Percentiles rank a stretch among this genome's conserved stretches.
Conservation (phyloP, 92 coral and sea anemone genomes). For the Parazoanthus atlanticus region DNA sequence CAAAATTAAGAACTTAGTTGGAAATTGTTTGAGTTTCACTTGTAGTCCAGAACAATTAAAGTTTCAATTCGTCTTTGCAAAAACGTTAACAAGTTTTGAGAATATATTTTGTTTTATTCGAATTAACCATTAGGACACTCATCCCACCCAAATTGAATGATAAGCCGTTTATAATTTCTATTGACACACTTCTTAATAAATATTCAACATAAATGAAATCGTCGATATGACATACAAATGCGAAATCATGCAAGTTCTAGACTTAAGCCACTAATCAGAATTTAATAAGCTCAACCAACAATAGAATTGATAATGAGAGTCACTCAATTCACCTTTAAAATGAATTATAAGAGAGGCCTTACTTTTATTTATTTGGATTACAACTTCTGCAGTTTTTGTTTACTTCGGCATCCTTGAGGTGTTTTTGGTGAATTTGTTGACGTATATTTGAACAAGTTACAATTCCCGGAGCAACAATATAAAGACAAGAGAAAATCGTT, state of each 20-base stretch:
- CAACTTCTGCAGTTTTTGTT: too few species aligned
- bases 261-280: not conserved
- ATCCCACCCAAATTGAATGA: not conserved
- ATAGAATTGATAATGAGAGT: not conserved
- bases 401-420: not conserved
- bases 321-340: not conserved
- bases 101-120: not conserved
- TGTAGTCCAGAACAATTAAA: not conserved
- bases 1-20: not conserved
- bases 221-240: conserved; percentile 11
- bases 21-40: not conserved
- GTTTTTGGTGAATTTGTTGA: not conserved
- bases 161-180: not conserved
- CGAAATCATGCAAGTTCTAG: not conserved
- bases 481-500: too few species aligned
- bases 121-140: not conserved
- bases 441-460: not conserved
- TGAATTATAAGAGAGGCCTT: not conserved
- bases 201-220: conserved; percentile 2
- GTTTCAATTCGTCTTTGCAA: not conserved
- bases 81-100: not conserved
- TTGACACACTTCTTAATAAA: not conserved
- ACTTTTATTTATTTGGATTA: not conserved
- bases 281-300: not conserved
- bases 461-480: too few species aligned